Percentiles rank a stretch among this genome's conserved stretches.
phyloP scores from a whole-genome alignment of 2,888 invertebrate species.

The Ethmia dodecea region DNA sequence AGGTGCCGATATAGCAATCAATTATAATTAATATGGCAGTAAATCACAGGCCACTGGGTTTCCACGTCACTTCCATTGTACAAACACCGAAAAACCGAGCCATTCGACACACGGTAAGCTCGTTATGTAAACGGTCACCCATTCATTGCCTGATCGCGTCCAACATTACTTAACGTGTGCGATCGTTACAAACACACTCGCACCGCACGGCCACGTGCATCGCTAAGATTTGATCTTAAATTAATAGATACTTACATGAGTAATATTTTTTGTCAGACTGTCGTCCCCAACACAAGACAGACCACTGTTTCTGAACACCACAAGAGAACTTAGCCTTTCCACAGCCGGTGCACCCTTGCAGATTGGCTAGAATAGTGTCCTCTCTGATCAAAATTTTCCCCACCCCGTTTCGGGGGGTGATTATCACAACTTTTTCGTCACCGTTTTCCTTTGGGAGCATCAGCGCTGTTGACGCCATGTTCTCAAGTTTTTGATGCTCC shows the following conservation, averaged over 20 bases:
- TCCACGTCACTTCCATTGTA: too few species aligned
- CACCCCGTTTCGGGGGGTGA: constrained; percentile 32
- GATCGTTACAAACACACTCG: too few species aligned
- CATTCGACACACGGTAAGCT: too few species aligned
- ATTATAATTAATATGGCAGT: too few species aligned
- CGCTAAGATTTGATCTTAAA: too few species aligned
- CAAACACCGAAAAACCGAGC: too few species aligned
- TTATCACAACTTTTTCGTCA: constrained; percentile 38
- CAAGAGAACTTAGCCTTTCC: constrained; percentile 55
- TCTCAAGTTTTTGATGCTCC: constrained; percentile 35
- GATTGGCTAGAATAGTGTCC: constrained; percentile 53
- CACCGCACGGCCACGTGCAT: too few species aligned
- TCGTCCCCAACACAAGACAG: constrained; percentile 62
- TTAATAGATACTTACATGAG: constrained; percentile 44
- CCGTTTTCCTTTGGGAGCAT: constrained; percentile 40
- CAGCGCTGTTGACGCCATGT: constrained; percentile 27
- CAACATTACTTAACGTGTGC: too few species aligned
- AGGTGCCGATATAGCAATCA: too few species aligned
- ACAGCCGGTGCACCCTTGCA: constrained; percentile 58
- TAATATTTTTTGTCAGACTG: constrained; percentile 59
- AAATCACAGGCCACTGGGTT: too few species aligned
- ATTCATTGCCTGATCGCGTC: too few species aligned
- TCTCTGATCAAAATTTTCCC: constrained; percentile 56
- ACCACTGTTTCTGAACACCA: constrained; percentile 58
- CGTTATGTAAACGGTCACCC: too few species aligned